Evolutionary conservation across 1,140 invertebrate genomes (phyloP).

Genomic region (Manduca sexta): DNA sequence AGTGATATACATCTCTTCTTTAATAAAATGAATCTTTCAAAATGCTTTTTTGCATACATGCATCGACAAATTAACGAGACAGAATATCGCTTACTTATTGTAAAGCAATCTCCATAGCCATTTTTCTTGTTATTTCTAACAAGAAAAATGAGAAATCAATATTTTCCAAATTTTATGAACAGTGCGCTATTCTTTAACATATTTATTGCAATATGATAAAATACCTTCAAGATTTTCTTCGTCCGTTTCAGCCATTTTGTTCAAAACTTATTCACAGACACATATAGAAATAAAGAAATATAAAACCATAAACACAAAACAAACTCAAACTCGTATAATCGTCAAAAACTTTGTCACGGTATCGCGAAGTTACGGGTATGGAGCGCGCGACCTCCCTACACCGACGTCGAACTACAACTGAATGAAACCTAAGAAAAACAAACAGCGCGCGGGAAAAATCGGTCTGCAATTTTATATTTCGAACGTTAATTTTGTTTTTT

Average conservation of each 20-base stretch:
- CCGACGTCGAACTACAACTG: background rate
- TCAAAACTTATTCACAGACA: constrained; percentile 3
- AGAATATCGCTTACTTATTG: no score
- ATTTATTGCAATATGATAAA: background rate
- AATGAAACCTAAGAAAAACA: background rate
- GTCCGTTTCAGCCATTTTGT: constrained; percentile 13
- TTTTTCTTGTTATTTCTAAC: no score
- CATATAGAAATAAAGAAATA: constrained; percentile 6
- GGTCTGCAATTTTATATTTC: no score
- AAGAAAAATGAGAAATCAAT: no score
- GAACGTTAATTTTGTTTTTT: background rate
- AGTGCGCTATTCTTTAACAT: background rate
- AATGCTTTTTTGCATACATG: no score
- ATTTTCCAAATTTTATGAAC: no score
- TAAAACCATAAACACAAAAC: constrained; percentile 4
- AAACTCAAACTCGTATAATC: background rate
- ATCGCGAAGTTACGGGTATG: background rate
- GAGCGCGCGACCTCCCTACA: background rate
- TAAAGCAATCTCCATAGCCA: no score
- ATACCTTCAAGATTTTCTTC: constrained; percentile 19
- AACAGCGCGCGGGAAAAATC: constrained; percentile 2
- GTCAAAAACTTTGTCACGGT: background rate
- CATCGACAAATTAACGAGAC: no score
- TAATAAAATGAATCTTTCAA: no score
- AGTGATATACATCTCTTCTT: no score